These are phyloP conservation scores for Platypus cylindrus DNA, from an alignment of 2,888 invertebrate species.

Conservation along the genomic window DNA sequence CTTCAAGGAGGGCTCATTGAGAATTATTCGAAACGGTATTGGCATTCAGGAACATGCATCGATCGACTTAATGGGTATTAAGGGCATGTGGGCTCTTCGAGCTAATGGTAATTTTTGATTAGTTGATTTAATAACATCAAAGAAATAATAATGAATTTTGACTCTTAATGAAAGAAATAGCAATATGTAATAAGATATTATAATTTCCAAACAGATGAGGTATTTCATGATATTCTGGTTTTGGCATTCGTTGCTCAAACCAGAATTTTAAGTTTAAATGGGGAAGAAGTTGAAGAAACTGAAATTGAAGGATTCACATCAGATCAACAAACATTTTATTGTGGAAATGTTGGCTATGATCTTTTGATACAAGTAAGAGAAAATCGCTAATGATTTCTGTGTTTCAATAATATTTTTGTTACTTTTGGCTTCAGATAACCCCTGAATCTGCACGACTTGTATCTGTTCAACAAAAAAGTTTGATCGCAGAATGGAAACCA, in stretches of 20 bases:
- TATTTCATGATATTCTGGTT: slow-evolving; percentile 76
- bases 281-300: slow-evolving; percentile 96
- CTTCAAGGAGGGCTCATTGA: slow-evolving; percentile 92
- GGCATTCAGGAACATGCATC: slow-evolving; percentile 97
- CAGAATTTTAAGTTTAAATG: slow-evolving; percentile 74
- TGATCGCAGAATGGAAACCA: slow-evolving; percentile 62
- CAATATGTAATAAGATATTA: too few species aligned
- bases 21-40: slow-evolving; percentile 96
- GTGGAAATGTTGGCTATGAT: slow-evolving; percentile 76
- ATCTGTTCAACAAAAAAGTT: slow-evolving; percentile 49
- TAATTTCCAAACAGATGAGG: too few species aligned
- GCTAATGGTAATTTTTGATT: slow-evolving; percentile 39
- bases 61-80: slow-evolving; percentile 92
- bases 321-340: slow-evolving; percentile 87
- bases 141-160: not conserved
- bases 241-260: slow-evolving; percentile 96
- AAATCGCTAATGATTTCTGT: not conserved
- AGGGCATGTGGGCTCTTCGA: slow-evolving; percentile 95
- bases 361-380: slow-evolving; percentile 48
- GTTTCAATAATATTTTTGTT: not conserved
- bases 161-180: not conserved
- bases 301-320: slow-evolving; percentile 85
- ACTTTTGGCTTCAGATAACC: slow-evolving; percentile 41
- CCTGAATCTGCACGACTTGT: slow-evolving; percentile 60
- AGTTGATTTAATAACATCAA: not conserved